These are phyloP conservation scores for Ctenosaura bakeri DNA, from an alignment of 2,797 vertebrate species.

Conservation along the genomic window DNA sequence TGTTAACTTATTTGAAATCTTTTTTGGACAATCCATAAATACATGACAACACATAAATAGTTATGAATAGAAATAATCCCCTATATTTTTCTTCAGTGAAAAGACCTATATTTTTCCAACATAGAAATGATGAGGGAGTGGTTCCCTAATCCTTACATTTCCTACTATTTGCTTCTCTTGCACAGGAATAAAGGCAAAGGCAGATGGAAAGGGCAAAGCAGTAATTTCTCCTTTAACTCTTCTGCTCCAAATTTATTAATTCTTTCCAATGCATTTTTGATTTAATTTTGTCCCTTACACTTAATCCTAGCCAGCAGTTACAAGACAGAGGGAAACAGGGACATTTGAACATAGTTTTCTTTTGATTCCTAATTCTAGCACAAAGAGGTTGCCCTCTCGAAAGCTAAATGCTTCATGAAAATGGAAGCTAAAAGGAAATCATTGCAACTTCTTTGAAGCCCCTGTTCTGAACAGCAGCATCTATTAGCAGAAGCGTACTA, in stretches of 20 bases:
- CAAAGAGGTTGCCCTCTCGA: constrained; percentile 27
- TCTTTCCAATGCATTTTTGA: neutral
- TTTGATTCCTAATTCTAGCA: constrained; percentile 34
- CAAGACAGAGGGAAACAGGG: neutral
- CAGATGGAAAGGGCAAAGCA: neutral
- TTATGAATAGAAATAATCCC: too few species aligned
- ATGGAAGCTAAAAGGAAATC: constrained; percentile 49
- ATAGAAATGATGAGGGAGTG: neutral
- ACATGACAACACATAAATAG: too few species aligned
- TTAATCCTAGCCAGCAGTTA: neutral
- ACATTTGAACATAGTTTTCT: neutral
- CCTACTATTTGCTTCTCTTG: neutral
- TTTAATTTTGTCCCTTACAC: neutral
- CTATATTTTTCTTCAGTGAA: too few species aligned
- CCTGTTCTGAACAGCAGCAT: constrained; percentile 34
- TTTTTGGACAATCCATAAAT: neutral
- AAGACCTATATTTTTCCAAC: neutral
- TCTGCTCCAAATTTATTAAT: neutral
- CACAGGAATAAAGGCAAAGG: neutral
- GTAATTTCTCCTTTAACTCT: neutral
- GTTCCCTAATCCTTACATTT: neutral
- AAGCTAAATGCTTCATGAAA: constrained; percentile 58
- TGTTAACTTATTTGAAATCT: neutral
- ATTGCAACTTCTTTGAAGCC: constrained; percentile 47
- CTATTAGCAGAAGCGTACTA: constrained; percentile 10